Base-by-base conservation (phyloP, 2,113 vertebrate species). In the Pygathrix nemaeus region DNA sequence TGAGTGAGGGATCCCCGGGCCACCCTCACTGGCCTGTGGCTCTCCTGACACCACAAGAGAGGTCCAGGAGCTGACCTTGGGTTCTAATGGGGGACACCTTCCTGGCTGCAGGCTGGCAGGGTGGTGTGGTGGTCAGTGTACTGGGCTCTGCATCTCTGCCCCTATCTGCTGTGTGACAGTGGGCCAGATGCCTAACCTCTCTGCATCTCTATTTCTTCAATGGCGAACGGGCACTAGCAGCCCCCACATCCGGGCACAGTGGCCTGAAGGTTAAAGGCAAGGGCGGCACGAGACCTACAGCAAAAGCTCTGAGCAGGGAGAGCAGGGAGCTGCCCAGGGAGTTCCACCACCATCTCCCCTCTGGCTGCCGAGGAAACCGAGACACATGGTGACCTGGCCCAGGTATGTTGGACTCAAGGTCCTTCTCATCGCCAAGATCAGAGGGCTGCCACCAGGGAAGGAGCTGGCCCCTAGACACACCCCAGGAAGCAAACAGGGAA, bases 111-210 rank as follows among this genome's bases (percentile, higher is more conserved):
- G 72, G 86, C 3, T 18, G 27, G 43, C 38, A 7, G 76, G 3
- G 43, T 3, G 43, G 52, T 1, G 1, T 45, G 0, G n/a, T 23
- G 57, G n/a, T 45, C 10, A 27, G 64, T 0, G 3, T 2, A 1
- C 83, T 12, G n/a, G 30, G 30, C 84, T 20, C n/a, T 6, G 48
- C 48, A 23, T 45, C 59, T 35, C 30, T 0, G 84, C 18, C 50
- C 23, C 84, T 12, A 5, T 2, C 30, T 18, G 40, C 91, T 82
- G 81, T 35, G 76, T 73, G 91, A 40, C 6, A 0, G 0, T 2
- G 11, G 87, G 59, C 75, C 2, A n/a, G 3, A 2, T 20, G 5
- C n/a, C 45, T 6, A 40, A 17, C 61, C 64, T 32, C 87, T 55
- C 92, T n/a, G 75, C n/a, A 50, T 79, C 27, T 52, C 32, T 0